phyloP scores from a whole-genome alignment of 2,797 vertebrate genomes.

The Eurystomus glaucurus region DNA sequence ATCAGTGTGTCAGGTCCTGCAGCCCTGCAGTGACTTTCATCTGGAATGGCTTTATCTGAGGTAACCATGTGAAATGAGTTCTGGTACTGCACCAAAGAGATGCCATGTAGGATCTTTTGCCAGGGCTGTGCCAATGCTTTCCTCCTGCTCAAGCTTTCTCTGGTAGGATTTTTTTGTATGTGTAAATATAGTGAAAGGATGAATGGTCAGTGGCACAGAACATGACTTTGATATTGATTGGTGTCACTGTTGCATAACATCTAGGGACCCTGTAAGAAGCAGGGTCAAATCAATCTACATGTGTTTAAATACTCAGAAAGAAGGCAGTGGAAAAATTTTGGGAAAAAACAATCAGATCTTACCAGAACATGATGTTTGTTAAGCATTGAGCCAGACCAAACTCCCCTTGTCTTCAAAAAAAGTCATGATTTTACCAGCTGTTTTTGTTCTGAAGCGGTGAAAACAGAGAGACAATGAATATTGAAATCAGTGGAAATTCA shows the following conservation, averaged over 20 bases:
- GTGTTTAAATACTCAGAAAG: conserved; percentile 63
- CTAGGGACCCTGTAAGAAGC: background rate
- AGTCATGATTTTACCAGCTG: background rate
- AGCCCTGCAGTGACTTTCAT: background rate
- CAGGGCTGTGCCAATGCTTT: background rate
- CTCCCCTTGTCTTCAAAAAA: background rate
- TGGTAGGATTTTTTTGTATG: background rate
- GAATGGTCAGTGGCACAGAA: background rate
- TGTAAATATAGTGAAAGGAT: conserved; percentile 11
- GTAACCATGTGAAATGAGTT: background rate
- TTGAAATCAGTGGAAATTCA: background rate
- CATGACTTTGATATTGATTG: conserved; percentile 1
- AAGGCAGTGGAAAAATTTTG: conserved; percentile 14
- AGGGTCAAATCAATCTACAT: conserved; percentile 41
- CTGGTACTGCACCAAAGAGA: background rate
- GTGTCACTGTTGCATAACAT: conserved; percentile 25
- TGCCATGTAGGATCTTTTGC: background rate
- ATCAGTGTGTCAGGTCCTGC: background rate
- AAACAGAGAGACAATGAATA: background rate
- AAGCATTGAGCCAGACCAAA: background rate
- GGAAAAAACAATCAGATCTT: conserved; percentile 23
- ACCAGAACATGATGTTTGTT: background rate
- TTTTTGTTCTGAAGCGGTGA: background rate
- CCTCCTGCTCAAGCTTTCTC: background rate
- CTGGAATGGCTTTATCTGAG: background rate